Base-by-base conservation (phyloP, 2,888 invertebrate species). In the Meloe dianella region DNA sequence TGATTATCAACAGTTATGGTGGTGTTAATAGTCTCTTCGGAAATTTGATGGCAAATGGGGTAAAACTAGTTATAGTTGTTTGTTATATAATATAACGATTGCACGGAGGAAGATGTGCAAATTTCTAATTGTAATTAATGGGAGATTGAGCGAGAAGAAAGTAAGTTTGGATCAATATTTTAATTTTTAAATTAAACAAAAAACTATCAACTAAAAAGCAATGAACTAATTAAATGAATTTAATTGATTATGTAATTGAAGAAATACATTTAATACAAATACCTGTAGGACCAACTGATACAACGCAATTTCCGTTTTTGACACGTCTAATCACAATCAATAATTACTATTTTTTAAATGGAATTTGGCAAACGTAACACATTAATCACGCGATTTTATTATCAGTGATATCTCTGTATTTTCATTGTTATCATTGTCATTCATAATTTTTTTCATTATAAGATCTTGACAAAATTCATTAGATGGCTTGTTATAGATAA, bases 251-350 rank as follows among this genome's bases (percentile, higher is more conserved):
- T 38, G 14, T n/a, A 47, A 47, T 47, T 14, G 3, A 57, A 14
- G 54, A 64, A 64, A 64, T 32, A 24, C n/a, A n/a, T n/a, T n/a
- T n/a, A n/a, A 61, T 29, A 66, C 38, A 66, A 61, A 64, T 54
- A 71, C 71, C 73, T 63, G 72, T 75, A 75, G 76, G 76, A 76
- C 76, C 76, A 76, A 76, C 67, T 67, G 68, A 74, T 63, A 76
- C 75, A 75, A 76, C 75, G 75, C 74, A 74, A 66, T 59, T n/a
- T 59, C 60, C 57, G 32, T 71, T 73, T 70, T 69, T 59, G 29
- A 64, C 57, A 63, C 30, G 57, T 29, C n/a, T n/a, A 38, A 60
- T n/a, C 22, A 30, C n/a, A 12, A 54, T 35, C 32, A 47, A 56
- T 66, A 54, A 24, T 56, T 38, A 38, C 29, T 60, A 56, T 56